Percentiles rank a stretch among this genome's conserved stretches.
These are phyloP conservation scores for Coracopsis vasa DNA, from an alignment of 2,113 vertebrate genomes.

Conservation along the genomic window DNA sequence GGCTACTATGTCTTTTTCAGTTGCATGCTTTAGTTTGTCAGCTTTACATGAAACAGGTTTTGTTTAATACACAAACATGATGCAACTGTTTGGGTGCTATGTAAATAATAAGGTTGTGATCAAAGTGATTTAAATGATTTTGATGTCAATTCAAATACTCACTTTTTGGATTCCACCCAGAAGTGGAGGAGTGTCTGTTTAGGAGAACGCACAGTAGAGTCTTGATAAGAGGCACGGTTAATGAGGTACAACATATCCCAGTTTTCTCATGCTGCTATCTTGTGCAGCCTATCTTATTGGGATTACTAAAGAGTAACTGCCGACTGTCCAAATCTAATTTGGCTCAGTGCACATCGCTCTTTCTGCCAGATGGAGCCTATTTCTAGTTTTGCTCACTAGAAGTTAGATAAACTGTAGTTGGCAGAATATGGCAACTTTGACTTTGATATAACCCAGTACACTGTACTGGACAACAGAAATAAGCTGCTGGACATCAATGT, in stretches of 20 bases:
- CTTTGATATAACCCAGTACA: constrained; percentile 13
- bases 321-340: neutral
- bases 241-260: constrained; percentile 6
- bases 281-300: neutral
- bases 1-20: neutral
- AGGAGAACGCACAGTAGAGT: neutral
- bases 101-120: constrained; percentile 29
- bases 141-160: neutral
- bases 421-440: constrained; percentile 7
- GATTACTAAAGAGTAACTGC: constrained; percentile 18
- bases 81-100: constrained; percentile 18
- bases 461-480: constrained; percentile 2
- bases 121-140: constrained; percentile 26
- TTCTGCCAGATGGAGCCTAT: constrained; percentile 17
- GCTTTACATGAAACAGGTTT: neutral
- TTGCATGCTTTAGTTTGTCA: neutral
- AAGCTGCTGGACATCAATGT: neutral
- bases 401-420: constrained; percentile 11
- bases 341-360: neutral
- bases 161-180: neutral
- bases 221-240: constrained; percentile 3
- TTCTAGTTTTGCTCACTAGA: constrained; percentile 22
- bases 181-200: constrained; percentile 15
- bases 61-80: constrained; percentile 28
- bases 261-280: constrained; percentile 32